Evolutionary conservation across 2,113 vertebrate genomes (phyloP).

Genomic region (Rhineura floridana): DNA sequence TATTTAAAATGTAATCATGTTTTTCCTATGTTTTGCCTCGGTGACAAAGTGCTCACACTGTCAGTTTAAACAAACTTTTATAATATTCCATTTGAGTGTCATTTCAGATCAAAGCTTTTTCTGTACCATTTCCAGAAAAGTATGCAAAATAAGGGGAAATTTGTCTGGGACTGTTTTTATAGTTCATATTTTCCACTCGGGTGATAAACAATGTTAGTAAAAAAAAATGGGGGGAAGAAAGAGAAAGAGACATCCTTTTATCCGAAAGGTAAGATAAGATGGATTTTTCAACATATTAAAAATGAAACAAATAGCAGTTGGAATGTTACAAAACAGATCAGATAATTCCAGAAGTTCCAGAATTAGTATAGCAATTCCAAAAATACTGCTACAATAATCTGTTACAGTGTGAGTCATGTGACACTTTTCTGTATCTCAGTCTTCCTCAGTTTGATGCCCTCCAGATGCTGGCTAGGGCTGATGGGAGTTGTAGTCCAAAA

Average conservation of each 20-base stretch:
- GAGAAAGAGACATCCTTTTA: background rate
- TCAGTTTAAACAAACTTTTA: background rate
- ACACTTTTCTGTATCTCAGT: too few species aligned
- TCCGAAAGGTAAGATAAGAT: background rate
- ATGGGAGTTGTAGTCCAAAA: too few species aligned
- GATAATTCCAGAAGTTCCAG: background rate
- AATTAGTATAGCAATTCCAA: background rate
- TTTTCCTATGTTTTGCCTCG: background rate
- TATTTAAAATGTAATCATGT: conserved; percentile 19
- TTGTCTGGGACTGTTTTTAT: conserved; percentile 1
- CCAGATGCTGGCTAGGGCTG: too few species aligned
- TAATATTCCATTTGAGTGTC: conserved; percentile 9
- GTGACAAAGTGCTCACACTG: background rate
- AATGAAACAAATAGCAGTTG: background rate
- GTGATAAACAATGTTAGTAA: background rate
- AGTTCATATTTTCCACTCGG: background rate
- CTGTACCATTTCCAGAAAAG: background rate
- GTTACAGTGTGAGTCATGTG: background rate
- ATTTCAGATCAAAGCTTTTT: conserved; percentile 8
- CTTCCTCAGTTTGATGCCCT: too few species aligned
- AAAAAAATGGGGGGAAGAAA: background rate
- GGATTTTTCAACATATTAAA: background rate
- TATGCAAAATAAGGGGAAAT: background rate
- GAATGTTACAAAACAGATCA: background rate
- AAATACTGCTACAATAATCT: background rate